Conservation (phyloP, 2,797 vertebrate genomes). For the Helicolenus hilgendorfi region DNA sequence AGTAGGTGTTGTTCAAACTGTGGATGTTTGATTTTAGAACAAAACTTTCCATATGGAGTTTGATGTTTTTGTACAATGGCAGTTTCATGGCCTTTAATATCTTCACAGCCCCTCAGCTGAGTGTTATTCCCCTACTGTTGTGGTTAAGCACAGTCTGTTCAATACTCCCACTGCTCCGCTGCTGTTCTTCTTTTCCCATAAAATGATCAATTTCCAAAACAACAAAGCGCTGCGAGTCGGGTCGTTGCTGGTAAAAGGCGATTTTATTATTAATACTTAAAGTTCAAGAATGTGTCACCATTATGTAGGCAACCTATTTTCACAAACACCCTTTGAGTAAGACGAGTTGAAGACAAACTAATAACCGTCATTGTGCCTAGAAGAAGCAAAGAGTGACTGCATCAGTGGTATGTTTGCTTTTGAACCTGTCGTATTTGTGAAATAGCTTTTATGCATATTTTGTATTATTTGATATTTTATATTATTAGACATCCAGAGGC, state of each 20-base stretch:
- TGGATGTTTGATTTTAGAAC: constrained; percentile 47
- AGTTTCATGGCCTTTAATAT: constrained; percentile 52
- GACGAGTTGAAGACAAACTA: constrained; percentile 28
- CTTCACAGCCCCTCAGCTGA: constrained; percentile 62
- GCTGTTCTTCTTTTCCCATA: constrained; percentile 69
- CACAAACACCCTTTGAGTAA: constrained; percentile 60
- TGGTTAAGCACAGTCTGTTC: constrained; percentile 67
- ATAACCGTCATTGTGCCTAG: constrained; percentile 34
- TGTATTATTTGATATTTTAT: not conserved
- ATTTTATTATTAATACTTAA: constrained; percentile 76
- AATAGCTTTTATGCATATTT: not conserved
- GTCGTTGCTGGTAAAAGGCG: constrained; percentile 72
- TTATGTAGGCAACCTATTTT: constrained; percentile 33
- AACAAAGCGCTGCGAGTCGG: constrained; percentile 21
- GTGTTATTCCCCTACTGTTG: constrained; percentile 82
- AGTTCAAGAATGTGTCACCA: constrained; percentile 84
- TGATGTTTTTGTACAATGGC: constrained; percentile 44
- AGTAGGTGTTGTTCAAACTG: constrained; percentile 40
- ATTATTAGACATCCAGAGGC: not conserved
- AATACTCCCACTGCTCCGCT: constrained; percentile 82
- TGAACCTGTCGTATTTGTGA: not conserved
- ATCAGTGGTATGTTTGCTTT: constrained; percentile 67
- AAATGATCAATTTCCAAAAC: constrained; percentile 81
- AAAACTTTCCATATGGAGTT: constrained; percentile 71
- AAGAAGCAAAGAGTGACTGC: constrained; percentile 51